These are phyloP conservation scores for Sebastes fasciatus DNA, from an alignment of 2,113 vertebrate genomes.

Conservation along the genomic window DNA sequence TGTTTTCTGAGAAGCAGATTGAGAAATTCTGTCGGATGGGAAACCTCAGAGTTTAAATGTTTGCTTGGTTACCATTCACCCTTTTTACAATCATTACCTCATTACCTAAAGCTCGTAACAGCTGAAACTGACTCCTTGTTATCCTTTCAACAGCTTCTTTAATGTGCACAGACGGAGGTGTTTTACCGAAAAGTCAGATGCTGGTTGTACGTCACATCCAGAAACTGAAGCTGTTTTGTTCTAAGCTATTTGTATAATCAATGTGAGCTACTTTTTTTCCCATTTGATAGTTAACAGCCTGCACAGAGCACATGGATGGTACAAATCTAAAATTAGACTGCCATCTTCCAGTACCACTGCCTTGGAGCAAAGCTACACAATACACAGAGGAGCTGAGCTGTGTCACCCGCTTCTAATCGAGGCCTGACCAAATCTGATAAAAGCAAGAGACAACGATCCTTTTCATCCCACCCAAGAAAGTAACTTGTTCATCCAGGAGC, in stretches of 20 bases:
- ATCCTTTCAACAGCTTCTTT: conserved; percentile 17
- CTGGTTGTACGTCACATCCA: not conserved
- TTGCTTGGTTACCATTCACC: not conserved
- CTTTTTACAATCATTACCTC: conserved; percentile 1
- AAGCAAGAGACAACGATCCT: conserved; percentile 61
- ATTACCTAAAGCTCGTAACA: conserved; percentile 14
- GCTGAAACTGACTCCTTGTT: not conserved
- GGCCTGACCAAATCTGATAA: conserved; percentile 72
- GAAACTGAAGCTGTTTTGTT: conserved; percentile 26
- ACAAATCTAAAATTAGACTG: conserved; percentile 65
- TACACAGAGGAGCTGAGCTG: conserved; percentile 62
- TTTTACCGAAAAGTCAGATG: conserved; percentile 7
- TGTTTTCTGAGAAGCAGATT: conserved; percentile 36
- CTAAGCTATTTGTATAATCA: not conserved
- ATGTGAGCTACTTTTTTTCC: conserved; percentile 15
- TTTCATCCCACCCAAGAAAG: conserved; percentile 68
- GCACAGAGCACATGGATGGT: conserved; percentile 42
- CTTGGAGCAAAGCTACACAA: conserved; percentile 57
- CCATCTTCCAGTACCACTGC: conserved; percentile 28
- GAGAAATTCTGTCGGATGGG: conserved; percentile 34
- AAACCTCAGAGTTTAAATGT: conserved; percentile 27
- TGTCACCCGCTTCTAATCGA: conserved; percentile 81
- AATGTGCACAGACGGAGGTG: conserved; percentile 10
- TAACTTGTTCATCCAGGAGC: conserved; percentile 56
- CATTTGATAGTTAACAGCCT: conserved; percentile 10